Conservation (phyloP, 2,888 invertebrate genomes). For the Tachystola acroxantha region DNA sequence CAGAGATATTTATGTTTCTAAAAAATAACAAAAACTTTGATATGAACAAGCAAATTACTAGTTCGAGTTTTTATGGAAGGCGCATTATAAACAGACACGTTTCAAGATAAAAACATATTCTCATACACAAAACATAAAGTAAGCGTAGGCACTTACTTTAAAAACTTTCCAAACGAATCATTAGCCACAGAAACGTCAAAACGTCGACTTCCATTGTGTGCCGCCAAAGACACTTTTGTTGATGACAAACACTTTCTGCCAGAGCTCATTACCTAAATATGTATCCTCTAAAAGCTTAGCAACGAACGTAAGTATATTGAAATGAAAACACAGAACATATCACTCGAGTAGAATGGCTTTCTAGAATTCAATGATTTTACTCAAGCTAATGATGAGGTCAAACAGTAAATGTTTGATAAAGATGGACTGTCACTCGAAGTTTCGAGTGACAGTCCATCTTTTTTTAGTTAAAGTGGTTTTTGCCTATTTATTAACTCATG, state of each 20-base stretch:
- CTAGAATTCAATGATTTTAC: not conserved
- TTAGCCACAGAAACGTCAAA: slow-evolving; percentile 16
- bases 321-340: not conserved
- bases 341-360: not conserved
- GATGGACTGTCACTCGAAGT: not conserved
- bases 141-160: not conserved
- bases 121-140: too few species aligned
- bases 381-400: slow-evolving; percentile 1
- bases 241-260: slow-evolving; percentile 17
- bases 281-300: slow-evolving; percentile 14
- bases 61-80: too few species aligned
- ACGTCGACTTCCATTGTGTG: slow-evolving; percentile 1
- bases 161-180: slow-evolving; percentile 16
- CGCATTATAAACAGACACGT: too few species aligned
- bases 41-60: too few species aligned
- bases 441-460: too few species aligned
- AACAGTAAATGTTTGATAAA: not conserved
- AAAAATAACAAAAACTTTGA: too few species aligned
- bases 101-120: too few species aligned
- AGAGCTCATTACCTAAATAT: slow-evolving; percentile 14
- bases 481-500: slow-evolving; percentile 10
- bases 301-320: slow-evolving; percentile 8
- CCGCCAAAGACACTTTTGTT: slow-evolving; percentile 7
- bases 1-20: too few species aligned
- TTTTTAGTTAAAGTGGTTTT: too few species aligned